Base-by-base conservation (phyloP, 2,113 vertebrate genomes). In the Poeciliopsis occidentalis region DNA sequence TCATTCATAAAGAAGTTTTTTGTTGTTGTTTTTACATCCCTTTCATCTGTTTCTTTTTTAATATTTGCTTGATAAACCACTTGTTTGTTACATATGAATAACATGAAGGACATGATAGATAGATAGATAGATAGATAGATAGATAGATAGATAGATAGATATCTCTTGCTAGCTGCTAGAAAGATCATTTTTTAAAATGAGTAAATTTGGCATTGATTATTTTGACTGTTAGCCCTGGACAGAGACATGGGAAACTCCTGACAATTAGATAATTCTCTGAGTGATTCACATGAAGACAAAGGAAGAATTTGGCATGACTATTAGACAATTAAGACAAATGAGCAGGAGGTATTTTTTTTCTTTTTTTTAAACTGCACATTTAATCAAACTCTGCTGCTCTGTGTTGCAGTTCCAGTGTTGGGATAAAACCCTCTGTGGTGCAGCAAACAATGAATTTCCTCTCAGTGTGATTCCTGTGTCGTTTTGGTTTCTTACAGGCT, bases 391-490 rank as follows among this genome's bases (percentile, higher is more conserved):
- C 66, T 62, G 29, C 30, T 10, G 4, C 60, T 41, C 22, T 54
- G 22, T 26, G 26, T 32, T 76, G 75, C 62, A 63, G 57, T 67
- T 71, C 82, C 78, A 66, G 39, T 37, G 39, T 64, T 65, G 65
- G 64, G 57, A 64, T 70, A 13, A 79, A 83, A 72, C 71, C 57
- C 69, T 68, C 3, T 5, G 27, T 15, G 19, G 57, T 29, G 22
- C 60, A 12, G 68, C 17, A 67, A 86, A 88, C 87, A 87, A 89
- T 88, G 84, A 31, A 61, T 27, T 86, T 88, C 87, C 89, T 84
- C 47, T 79, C 64, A 24, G 41, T 24, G 51, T 34, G 73, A 84
- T 79, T 82, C 69, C 51, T 31, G 61, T 4, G 76, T 73, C 70
- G 8, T 47, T 15, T 65, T 1, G 1, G 3, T 64, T 76, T 82